Conservation (phyloP, 1,140 invertebrate species). For the Eulimnadia texana region DNA sequence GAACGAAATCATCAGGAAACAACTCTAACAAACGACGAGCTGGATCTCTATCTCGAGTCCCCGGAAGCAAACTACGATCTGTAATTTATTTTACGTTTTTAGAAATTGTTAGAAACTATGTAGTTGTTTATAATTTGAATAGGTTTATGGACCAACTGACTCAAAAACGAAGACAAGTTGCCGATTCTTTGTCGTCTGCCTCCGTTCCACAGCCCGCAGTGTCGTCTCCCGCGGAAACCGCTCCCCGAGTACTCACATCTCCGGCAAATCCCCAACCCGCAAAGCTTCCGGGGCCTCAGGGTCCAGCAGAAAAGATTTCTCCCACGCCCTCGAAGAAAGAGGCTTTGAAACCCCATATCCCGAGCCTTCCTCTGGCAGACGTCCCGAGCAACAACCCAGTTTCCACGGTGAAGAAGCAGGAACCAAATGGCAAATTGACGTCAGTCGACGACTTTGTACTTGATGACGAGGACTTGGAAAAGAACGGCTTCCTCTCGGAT, state of each 20-base stretch:
- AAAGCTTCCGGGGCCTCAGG: no score
- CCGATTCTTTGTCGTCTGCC: constrained; percentile 36
- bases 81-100: constrained; percentile 28
- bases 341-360: no score
- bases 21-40: constrained; percentile 60
- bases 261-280: no score
- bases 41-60: constrained; percentile 66
- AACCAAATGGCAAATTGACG: constrained; percentile 6
- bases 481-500: background rate
- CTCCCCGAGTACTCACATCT: no score
- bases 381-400: no score
- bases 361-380: no score
- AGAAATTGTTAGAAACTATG: background rate
- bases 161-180: constrained; percentile 50
- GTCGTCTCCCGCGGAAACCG: constrained; percentile 15
- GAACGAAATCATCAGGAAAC: constrained; percentile 77
- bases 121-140: constrained; percentile 15
- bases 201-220: constrained; percentile 19
- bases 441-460: constrained; percentile 10
- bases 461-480: background rate
- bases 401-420: no score
- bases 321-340: no score
- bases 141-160: constrained; percentile 57
- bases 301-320: no score
- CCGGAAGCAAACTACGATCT: constrained; percentile 81